Evolutionary conservation across 2,797 vertebrate genomes (phyloP).

Genomic region (Sebastes miniatus): DNA sequence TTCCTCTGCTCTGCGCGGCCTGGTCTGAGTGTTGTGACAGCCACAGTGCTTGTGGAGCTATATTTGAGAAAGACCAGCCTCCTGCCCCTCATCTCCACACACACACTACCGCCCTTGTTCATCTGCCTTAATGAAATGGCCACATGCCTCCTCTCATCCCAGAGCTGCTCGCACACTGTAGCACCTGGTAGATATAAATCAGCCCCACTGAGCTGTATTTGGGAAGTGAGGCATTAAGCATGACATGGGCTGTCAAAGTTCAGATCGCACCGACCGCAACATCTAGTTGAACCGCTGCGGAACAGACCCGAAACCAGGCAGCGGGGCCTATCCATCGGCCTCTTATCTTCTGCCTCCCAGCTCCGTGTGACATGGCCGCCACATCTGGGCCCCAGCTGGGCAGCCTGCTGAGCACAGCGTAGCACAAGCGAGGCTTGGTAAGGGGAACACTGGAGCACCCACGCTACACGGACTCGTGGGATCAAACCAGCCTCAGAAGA

Average conservation of each 20-base stretch:
- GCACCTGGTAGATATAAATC: conserved; percentile 90
- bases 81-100: conserved; percentile 57
- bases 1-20: conserved; percentile 37
- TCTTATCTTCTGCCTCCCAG: conserved; percentile 77
- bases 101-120: conserved; percentile 75
- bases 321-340: conserved; percentile 48
- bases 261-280: conserved; percentile 81
- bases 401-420: conserved; percentile 62
- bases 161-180: conserved; percentile 68
- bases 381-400: conserved; percentile 80
- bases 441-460: conserved; percentile 42
- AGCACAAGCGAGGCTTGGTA: conserved; percentile 36
- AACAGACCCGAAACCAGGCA: conserved; percentile 69
- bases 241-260: conserved; percentile 86
- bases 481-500: conserved; percentile 44
- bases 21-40: conserved; percentile 69
- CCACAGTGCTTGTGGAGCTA: conserved; percentile 53
- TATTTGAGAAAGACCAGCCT: conserved; percentile 76
- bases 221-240: conserved; percentile 88
- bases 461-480: conserved; percentile 22
- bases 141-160: conserved; percentile 76
- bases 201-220: conserved; percentile 81
- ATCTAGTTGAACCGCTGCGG: conserved; percentile 78
- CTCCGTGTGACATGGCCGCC: conserved; percentile 74
- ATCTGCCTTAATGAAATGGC: conserved; percentile 78